phyloP scores from a whole-genome alignment of 2,797 vertebrate species.

The Poeciliopsis infans region DNA sequence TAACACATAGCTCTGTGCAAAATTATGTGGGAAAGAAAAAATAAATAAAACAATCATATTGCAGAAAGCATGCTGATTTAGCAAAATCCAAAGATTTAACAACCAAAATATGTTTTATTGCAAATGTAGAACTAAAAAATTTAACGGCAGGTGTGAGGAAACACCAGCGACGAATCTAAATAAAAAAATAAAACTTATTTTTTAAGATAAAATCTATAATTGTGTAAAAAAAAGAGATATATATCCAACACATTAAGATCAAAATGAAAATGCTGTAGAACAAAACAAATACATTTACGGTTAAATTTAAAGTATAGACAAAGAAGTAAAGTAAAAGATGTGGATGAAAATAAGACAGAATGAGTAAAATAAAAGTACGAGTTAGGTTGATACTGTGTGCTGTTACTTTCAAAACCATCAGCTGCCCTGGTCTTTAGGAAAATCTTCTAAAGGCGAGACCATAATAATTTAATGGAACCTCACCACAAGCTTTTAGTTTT shows the following conservation, averaged over 20 bases:
- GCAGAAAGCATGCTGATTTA: background rate
- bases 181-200: background rate
- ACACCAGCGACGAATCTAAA: background rate
- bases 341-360: background rate
- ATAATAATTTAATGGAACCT: background rate
- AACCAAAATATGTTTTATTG: background rate
- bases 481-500: background rate
- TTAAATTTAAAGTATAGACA: background rate
- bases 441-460: background rate
- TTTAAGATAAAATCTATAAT: background rate
- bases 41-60: background rate
- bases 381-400: background rate
- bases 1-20: background rate
- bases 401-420: background rate
- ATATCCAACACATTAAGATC: background rate
- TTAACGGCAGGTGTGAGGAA: background rate
- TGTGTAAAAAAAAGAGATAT: background rate
- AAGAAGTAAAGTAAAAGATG: background rate
- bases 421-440: background rate
- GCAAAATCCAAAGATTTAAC: background rate
- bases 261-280: background rate
- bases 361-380: background rate
- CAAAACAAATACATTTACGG: too few species aligned
- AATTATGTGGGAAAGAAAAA: background rate
- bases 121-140: background rate